Conservation (phyloP, 2,797 vertebrate species). For the Sebastes diploproa region DNA sequence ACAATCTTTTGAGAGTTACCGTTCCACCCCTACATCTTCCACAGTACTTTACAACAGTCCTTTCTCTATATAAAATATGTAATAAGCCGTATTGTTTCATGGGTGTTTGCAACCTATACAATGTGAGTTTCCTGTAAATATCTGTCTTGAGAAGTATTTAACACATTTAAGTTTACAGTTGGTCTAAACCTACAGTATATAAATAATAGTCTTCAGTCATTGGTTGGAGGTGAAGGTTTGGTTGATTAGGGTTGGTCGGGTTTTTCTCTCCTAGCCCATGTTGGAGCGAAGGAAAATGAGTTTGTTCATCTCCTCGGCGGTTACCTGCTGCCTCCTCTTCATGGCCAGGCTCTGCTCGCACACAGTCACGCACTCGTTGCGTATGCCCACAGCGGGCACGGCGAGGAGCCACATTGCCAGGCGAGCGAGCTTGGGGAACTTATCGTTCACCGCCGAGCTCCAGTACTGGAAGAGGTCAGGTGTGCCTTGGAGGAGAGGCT, state of each 20-base stretch:
- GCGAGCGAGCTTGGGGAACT: slow-evolving; percentile 93
- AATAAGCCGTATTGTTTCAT: slow-evolving; percentile 48
- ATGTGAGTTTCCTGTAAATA: slow-evolving; percentile 67
- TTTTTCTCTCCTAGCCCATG: slow-evolving; percentile 87
- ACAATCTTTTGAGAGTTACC: slow-evolving; percentile 55
- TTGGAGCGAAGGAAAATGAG: slow-evolving; percentile 99
- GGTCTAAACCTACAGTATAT: slow-evolving; percentile 72
- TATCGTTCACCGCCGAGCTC: slow-evolving; percentile 90
- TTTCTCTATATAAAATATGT: slow-evolving; percentile 61
- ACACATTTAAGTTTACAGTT: slow-evolving; percentile 71
- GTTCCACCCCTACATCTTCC: slow-evolving; percentile 64
- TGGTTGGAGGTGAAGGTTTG: slow-evolving; percentile 74
- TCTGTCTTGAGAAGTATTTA: slow-evolving; percentile 60
- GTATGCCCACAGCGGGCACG: slow-evolving; percentile 94
- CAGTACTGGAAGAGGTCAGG: slow-evolving; percentile 98
- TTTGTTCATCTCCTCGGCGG: slow-evolving; percentile 98
- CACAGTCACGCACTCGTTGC: slow-evolving; percentile 92
- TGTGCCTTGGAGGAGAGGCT: slow-evolving; percentile 93
- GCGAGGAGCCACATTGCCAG: slow-evolving; percentile 97
- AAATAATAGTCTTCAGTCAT: slow-evolving; percentile 77
- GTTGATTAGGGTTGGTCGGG: slow-evolving; percentile 54
- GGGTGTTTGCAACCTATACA: slow-evolving; percentile 62
- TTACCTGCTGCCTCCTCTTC: slow-evolving; percentile 93
- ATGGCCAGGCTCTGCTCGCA: slow-evolving; percentile 96
- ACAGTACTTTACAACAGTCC: slow-evolving; percentile 58